phyloP scores from a whole-genome alignment of 1,140 invertebrate species.

The Papilio machaon region DNA sequence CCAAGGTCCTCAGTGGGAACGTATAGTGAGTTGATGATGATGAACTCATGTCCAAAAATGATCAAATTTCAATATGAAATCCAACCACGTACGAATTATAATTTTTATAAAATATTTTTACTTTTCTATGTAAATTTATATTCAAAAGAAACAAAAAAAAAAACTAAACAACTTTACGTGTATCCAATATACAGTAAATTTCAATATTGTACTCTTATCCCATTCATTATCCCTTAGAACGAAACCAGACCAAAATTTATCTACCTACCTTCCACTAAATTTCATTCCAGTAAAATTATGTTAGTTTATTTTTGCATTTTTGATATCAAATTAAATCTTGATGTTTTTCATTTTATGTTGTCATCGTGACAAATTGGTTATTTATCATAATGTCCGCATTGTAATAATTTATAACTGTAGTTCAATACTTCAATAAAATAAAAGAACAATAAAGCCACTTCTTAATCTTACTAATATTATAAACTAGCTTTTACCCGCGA shows the following conservation, averaged over 20 bases:
- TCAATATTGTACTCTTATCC: conserved; percentile 19
- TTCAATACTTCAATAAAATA: too few species aligned
- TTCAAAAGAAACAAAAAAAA: conserved; percentile 1
- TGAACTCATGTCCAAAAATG: too few species aligned
- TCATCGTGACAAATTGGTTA: not conserved
- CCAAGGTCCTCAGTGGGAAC: too few species aligned
- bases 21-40: too few species aligned
- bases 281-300: not conserved
- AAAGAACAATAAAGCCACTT: too few species aligned
- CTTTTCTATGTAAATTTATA: not conserved
- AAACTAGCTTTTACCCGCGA: too few species aligned
- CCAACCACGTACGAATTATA: not conserved
- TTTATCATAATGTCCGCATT: not conserved
- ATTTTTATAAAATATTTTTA: not conserved
- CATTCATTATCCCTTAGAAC: conserved; percentile 11
- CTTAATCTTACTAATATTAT: too few species aligned
- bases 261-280: not conserved
- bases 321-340: not conserved
- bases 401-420: too few species aligned
- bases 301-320: not conserved
- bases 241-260: not conserved
- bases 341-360: not conserved
- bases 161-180: not conserved
- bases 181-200: conserved; percentile 19
- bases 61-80: not conserved